Evolutionary conservation across 1,140 invertebrate genomes (phyloP).

Genomic region (Caenorhabditis brenneri): DNA sequence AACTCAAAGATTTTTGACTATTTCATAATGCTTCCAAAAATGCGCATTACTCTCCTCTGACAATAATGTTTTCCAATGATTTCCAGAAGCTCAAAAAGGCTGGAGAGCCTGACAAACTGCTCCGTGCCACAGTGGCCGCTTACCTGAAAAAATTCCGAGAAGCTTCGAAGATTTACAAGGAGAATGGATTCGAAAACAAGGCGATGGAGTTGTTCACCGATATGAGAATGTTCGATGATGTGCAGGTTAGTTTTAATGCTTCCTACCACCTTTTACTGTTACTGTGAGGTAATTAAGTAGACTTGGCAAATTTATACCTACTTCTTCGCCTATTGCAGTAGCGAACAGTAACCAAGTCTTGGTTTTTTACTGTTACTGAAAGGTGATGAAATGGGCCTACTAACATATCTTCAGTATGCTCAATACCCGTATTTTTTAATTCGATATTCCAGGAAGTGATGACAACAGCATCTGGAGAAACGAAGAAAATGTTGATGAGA

Average conservation of each 20-base stretch:
- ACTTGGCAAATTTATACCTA: no score
- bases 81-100: conserved; percentile 61
- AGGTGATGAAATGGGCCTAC: no score
- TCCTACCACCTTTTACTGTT: no score
- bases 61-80: conserved; percentile 1
- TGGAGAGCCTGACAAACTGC: conserved; percentile 78
- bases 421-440: no score
- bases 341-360: no score
- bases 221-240: conserved; percentile 94
- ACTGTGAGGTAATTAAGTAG: no score
- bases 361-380: no score
- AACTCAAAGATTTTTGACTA: no score
- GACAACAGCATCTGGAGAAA: conserved; percentile 63
- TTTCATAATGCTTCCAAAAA: conserved; percentile 72
- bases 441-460: conserved; percentile 65
- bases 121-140: conserved; percentile 85
- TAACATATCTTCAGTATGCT: no score
- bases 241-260: conserved; percentile 79
- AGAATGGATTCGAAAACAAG: conserved; percentile 80
- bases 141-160: conserved; percentile 87
- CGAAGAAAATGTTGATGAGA: conserved; percentile 66
- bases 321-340: no score
- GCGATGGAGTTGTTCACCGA: conserved; percentile 94
- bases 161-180: conserved; percentile 84
- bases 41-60: conserved; percentile 72